Evolutionary conservation across 1,140 invertebrate genomes (phyloP), one percentile per base, ranked within the genome.

Genomic region (Orussus abietinus): DNA sequence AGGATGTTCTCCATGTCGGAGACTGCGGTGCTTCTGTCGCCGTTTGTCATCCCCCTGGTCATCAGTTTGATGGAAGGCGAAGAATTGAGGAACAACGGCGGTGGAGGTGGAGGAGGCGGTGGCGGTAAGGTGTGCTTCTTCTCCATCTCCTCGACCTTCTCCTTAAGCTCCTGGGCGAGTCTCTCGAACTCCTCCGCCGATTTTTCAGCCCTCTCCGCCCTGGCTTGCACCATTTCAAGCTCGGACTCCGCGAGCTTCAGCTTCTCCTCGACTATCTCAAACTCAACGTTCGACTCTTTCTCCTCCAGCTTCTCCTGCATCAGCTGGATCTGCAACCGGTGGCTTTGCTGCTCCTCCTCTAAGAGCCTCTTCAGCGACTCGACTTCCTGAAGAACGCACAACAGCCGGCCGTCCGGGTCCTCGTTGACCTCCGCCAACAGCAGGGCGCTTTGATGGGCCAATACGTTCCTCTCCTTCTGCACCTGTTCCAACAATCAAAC

Each of bases 231-330:
- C 40, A 77, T 74, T 34, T 77, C 70, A 2, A 84, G 65, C 49
- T 86, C 83, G 4, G 80, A 78, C 54, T 85, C 83, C 0, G 81
- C 79, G 0, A 85, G 54, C 59, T 77, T 81, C 10, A 87, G 66
- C 45, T 83, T 83, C 55, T 86, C 83, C 49, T 85, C 81, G 30
- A 84, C 75, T 5, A 85, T 69, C 33, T 85, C 79, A 14, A 82
- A 77, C 47, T 84, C 80, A 0, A 80, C 77, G 39, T 83, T 80
- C 25, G 77, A 77, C 39, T 83, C 80, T 53, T 77, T 77, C 42
- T 83, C 80, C 33, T 82, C 77, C 14, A 85, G 50, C 63, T 84
- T 81, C 31, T 85, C 75, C 74, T 86, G 75, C 3, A 77, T 66
- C 10, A 74, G 61, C 29, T 77, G 73, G 1, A 84, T 57, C 51